phyloP scores from a whole-genome alignment of 2,888 invertebrate species.

The Nemotelus pantherinus region DNA sequence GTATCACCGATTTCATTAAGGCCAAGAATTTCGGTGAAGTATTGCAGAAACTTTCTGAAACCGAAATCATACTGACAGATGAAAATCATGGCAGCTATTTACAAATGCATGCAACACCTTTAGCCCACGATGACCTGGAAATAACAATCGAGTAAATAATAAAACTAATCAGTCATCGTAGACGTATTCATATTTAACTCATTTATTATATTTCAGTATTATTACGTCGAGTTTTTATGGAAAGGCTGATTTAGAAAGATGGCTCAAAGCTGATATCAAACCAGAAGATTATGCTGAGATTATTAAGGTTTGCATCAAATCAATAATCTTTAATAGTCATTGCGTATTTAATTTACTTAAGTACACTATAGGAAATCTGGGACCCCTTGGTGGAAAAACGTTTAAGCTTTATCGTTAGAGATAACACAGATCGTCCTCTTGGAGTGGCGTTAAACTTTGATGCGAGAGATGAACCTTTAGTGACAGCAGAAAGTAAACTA shows the following conservation, averaged over 20 bases:
- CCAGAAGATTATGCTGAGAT: conserved; percentile 76
- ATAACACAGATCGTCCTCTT: conserved; percentile 68
- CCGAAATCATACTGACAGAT: conserved; percentile 56
- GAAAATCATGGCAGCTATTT: conserved; percentile 60
- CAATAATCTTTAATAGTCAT: background rate
- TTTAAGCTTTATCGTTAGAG: conserved; percentile 77
- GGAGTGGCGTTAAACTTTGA: conserved; percentile 85
- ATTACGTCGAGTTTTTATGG: conserved; percentile 85
- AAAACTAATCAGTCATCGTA: background rate
- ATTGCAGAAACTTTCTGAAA: conserved; percentile 68
- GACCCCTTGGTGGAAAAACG: conserved; percentile 72
- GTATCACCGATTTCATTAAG: conserved; percentile 83
- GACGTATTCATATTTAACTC: background rate
- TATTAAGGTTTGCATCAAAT: conserved; percentile 64
- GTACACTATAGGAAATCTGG: conserved; percentile 70
- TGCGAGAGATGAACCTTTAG: conserved; percentile 80
- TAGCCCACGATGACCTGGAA: conserved; percentile 69
- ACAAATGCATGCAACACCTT: conserved; percentile 59
- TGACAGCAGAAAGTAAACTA: conserved; percentile 74
- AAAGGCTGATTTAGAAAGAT: conserved; percentile 86
- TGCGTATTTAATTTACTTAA: background rate
- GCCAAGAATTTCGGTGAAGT: conserved; percentile 77
- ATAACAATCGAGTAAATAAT: conserved; percentile 75
- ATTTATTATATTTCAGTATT: conserved; percentile 69
- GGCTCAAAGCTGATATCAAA: conserved; percentile 75